These are phyloP conservation scores for Papilio polyxenes DNA, from an alignment of 1,140 invertebrate species.

Conservation along the genomic window DNA sequence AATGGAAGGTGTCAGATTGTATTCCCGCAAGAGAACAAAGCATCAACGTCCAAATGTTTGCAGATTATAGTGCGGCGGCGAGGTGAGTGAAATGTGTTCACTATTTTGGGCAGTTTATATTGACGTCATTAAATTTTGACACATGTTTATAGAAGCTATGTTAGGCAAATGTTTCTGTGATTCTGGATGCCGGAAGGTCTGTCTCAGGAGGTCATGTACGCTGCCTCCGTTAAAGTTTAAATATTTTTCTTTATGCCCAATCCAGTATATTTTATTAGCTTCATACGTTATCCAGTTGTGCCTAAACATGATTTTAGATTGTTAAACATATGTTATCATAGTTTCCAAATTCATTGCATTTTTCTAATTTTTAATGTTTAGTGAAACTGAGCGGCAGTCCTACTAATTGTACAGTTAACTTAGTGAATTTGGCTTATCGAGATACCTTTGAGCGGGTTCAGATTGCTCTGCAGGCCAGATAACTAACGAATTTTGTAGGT, in stretches of 20 bases:
- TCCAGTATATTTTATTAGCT: conserved; percentile 74
- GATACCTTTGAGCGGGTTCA: conserved; percentile 45
- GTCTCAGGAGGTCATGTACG: conserved; percentile 50
- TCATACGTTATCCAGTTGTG: conserved; percentile 69
- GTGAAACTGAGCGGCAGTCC: conserved; percentile 60
- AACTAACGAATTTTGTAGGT: conserved; percentile 44
- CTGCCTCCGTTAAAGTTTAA: conserved; percentile 45
- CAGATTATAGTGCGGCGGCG: conserved; percentile 58
- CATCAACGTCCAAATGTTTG: conserved; percentile 59
- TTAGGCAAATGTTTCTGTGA: conserved; percentile 68
- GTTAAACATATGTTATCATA: conserved; percentile 55
- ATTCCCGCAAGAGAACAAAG: conserved; percentile 68
- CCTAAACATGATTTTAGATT: conserved; percentile 61
- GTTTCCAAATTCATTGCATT: conserved; percentile 60
- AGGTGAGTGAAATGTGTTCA: conserved; percentile 38
- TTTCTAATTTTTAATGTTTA: conserved; percentile 61
- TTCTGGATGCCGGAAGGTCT: conserved; percentile 57
- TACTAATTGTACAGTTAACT: conserved; percentile 53
- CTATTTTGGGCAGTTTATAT: conserved; percentile 43
- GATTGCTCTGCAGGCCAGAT: conserved; percentile 58
- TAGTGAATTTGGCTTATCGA: conserved; percentile 45
- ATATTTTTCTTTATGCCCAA: conserved; percentile 60
- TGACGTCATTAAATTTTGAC: conserved; percentile 58
- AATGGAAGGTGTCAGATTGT: conserved; percentile 73
- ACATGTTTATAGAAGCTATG: conserved; percentile 56